Percentiles rank a stretch among this genome's conserved stretches.
Evolutionary conservation across 2,797 vertebrate species (phyloP).

Genomic region (Melanotaenia parkinsoni): DNA sequence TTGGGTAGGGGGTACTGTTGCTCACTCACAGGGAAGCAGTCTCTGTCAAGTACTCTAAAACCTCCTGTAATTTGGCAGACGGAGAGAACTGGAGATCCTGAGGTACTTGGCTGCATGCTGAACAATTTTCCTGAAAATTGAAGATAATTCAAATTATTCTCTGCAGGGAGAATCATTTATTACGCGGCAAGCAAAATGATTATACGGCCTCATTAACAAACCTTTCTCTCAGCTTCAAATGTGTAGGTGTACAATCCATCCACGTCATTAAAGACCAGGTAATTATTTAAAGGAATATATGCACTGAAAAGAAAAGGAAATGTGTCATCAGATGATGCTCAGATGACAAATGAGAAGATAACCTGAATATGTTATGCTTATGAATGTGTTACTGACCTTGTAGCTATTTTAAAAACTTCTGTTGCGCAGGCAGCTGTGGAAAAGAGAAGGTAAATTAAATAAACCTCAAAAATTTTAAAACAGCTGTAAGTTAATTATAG

Average conservation of each 20-base stretch:
- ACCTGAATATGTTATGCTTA: background rate
- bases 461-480: background rate
- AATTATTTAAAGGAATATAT: constrained; percentile 97
- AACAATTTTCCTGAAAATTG: constrained; percentile 89
- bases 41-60: constrained; percentile 94
- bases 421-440: constrained; percentile 92
- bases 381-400: constrained; percentile 84
- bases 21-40: constrained; percentile 92
- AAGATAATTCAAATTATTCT: constrained; percentile 6
- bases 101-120: constrained; percentile 95
- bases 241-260: constrained; percentile 96
- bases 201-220: constrained; percentile 68
- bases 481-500: background rate
- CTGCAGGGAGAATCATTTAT: background rate
- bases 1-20: background rate
- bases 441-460: constrained; percentile 15
- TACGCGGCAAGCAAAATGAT: background rate
- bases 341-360: constrained; percentile 5
- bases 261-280: constrained; percentile 96
- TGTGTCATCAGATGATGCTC: background rate
- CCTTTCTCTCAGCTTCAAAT: constrained; percentile 97
- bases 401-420: constrained; percentile 98
- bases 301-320: constrained; percentile 84
- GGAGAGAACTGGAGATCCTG: constrained; percentile 94
- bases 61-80: constrained; percentile 94